Base-by-base conservation (phyloP, 1,140 invertebrate genomes). In the Drosophila nigromelanica region DNA sequence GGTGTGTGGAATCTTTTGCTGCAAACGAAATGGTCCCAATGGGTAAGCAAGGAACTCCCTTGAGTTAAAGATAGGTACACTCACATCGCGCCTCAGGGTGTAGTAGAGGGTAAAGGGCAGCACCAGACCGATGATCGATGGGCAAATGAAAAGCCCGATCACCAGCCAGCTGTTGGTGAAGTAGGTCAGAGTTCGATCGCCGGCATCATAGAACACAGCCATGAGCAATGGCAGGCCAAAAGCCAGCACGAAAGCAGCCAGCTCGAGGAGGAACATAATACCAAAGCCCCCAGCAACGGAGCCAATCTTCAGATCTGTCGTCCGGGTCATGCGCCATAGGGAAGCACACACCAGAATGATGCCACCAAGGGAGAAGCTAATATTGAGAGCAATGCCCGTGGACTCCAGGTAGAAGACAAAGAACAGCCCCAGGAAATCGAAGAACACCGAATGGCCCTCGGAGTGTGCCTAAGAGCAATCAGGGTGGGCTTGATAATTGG, bases 351-450 rank as follows among this genome's bases (percentile, higher is more conserved):
- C 73, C 78, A 92, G 92, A 52, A 78, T 11, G 1, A 89, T 54
- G 27, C 61, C 61, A 1, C 93, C 91, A 54, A 93, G 85, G 71
- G 95, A 92, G 76, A 94, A 92, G 67, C 85, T 74, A 12, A 94
- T 74, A 80, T 95, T 95, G 2, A 95, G 91, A 67, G 94, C 85
- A 71, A 93, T 92, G 2, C 93, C 93, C 7, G 93, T 87, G 10
- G 93, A 90, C 77, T 94, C 94, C n/a, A 94, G 92, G 92, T 95
- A 95, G 73, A 93, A 91, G 33, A 95, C 91, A 40, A 97, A 94
- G 78, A 96, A 95, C n/a, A 94, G 92, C 5, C 96, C 96, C 42
- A 97, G 80, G 78, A 97, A 94, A 91, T 97, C 96, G 92, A 96
- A 97, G 89, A 96, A 97, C 1, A 97, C 95, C 45, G 96, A 93